These are phyloP conservation scores for Galerucella nymphaeae DNA, from an alignment of 2,888 invertebrate genomes.

Conservation along the genomic window DNA sequence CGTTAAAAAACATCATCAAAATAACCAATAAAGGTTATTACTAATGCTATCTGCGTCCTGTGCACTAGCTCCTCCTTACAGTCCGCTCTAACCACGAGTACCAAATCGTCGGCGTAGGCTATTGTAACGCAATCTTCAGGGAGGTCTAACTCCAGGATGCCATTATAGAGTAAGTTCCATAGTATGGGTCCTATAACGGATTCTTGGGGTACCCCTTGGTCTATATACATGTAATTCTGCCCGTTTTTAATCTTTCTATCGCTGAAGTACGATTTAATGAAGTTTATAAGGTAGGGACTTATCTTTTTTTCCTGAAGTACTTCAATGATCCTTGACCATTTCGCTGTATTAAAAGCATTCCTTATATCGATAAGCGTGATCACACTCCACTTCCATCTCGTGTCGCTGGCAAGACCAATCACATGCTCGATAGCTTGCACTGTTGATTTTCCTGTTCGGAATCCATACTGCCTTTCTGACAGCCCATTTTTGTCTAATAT, in stretches of 20 bases:
- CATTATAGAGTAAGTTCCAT: slow-evolving; percentile 34
- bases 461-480: slow-evolving; percentile 7
- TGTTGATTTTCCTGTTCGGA: slow-evolving; percentile 2
- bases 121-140: neutral
- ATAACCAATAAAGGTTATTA: too few relatives aligned
- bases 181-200: slow-evolving; percentile 31
- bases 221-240: neutral
- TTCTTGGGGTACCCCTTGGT: slow-evolving; percentile 32
- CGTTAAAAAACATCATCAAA: too few relatives aligned
- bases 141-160: slow-evolving; percentile 11
- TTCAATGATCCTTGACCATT: neutral
- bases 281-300: neutral
- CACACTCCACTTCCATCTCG: neutral
- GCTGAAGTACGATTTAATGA: neutral
- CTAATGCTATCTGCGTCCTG: too few relatives aligned
- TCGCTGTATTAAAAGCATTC: slow-evolving; percentile 5
- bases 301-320: neutral
- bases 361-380: neutral
- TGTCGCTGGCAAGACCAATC: neutral
- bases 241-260: neutral
- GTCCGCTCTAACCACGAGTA: slow-evolving; percentile 12
- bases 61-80: neutral
- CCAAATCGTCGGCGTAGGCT: slow-evolving; percentile 22
- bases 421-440: neutral
- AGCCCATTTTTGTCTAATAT: neutral